Base-by-base conservation (phyloP, 2,888 invertebrate species). In the Caenorhabditis macrosperma region DNA sequence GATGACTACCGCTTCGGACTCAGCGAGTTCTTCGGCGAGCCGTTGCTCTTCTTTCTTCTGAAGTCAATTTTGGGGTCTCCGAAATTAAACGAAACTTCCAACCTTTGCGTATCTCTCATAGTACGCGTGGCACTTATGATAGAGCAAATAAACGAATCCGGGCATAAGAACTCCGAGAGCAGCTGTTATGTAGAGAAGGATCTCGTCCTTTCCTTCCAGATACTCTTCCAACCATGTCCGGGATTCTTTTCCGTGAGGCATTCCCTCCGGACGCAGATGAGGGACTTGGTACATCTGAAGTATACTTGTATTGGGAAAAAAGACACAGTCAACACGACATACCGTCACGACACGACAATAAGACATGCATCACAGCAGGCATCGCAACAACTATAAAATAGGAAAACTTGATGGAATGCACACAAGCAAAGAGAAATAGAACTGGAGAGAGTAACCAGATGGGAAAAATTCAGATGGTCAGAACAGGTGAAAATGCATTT, bases 101-200 rank as follows among this genome's bases (percentile, higher is more conserved):
- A 84, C 86, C 74, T 82, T 82, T 1, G 86, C 82, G 48, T 87
- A 88, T 75, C 57, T 57, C 64, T 79, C 71, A 69, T 88, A 88
- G 15, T 82, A 77, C 2, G 68, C 67, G 69, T 88, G 88, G 26
- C 82, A 85, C 61, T 83, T 80, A 17, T 83, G 83, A 55, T 86
- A 89, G 35, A 89, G 77, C 22, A 88, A 48, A 64, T 88, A 89
- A 67, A 89, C 85, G 30, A 88, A 50, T 30, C 86, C 88, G 5
- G 89, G 89, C 74, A 89, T 78, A 2, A 88, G 41, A 15, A 89
- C 85, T 10, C 89, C 89, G 33, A 89, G 78, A 12, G 85, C 61
- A 2, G 88, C 89, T 0, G 89, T 89, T 12, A 87, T 55, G 60
- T 88, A 89, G 35, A 89, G 82, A 41, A 89, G 82, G n/a, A 86